Evolutionary conservation across 1,140 invertebrate genomes (phyloP).

Genomic region (Fopius arisanus): DNA sequence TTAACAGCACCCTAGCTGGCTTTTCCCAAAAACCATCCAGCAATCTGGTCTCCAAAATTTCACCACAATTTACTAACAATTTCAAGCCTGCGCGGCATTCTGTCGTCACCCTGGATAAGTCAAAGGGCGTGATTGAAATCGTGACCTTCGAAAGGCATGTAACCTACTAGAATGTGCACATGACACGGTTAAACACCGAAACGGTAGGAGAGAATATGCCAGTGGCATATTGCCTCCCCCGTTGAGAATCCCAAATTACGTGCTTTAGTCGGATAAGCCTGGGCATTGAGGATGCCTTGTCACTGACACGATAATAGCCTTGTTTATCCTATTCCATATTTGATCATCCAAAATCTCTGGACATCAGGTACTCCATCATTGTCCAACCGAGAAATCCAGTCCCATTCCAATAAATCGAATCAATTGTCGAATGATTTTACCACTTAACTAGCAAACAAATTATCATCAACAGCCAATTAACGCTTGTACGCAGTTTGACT

Average conservation of each 20-base stretch:
- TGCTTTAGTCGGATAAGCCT: neutral
- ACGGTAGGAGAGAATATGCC: neutral
- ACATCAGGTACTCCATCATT: neutral
- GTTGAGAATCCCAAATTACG: neutral
- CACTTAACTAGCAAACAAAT: no score
- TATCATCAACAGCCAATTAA: no score
- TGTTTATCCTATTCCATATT: neutral
- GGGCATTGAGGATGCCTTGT: neutral
- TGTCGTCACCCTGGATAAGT: neutral
- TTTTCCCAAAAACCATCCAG: neutral
- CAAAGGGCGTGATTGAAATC: slow-evolving; percentile 6
- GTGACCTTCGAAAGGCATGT: slow-evolving; percentile 2
- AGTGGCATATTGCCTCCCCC: neutral
- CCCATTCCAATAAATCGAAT: neutral
- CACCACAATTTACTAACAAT: neutral
- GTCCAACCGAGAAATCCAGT: neutral
- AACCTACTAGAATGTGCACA: neutral
- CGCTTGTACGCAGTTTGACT: no score
- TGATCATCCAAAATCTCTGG: neutral
- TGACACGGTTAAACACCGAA: neutral
- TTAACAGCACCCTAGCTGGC: neutral
- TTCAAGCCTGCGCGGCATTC: neutral
- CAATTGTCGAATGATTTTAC: no score
- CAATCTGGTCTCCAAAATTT: neutral
- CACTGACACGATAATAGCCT: neutral